phyloP scores from a whole-genome alignment of 2,888 invertebrate species.

The Merodon equestris region DNA sequence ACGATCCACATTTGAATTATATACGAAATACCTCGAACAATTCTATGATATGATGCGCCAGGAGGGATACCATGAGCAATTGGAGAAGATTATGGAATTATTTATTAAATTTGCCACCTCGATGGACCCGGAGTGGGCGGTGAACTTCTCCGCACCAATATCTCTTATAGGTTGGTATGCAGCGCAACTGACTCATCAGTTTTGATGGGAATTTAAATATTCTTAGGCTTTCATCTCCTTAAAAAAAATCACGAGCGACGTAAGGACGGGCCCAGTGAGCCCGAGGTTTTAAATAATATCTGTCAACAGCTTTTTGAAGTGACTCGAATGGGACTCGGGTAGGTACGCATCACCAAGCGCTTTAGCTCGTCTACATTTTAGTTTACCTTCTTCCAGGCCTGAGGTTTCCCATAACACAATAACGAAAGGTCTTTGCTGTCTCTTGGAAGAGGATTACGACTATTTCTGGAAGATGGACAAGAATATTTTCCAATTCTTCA shows the following conservation, averaged over 20 bases:
- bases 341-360: neutral
- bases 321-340: constrained; percentile 53
- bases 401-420: constrained; percentile 31
- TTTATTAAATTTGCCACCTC: constrained; percentile 26
- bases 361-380: neutral
- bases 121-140: constrained; percentile 30
- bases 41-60: constrained; percentile 23
- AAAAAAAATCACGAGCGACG: constrained; percentile 29
- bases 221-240: constrained; percentile 35
- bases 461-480: constrained; percentile 22
- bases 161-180: constrained; percentile 47
- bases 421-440: constrained; percentile 20
- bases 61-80: neutral
- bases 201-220: neutral
- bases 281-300: constrained; percentile 10
- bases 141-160: constrained; percentile 39
- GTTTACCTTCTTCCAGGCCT: neutral
- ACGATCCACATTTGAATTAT: neutral
- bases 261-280: neutral
- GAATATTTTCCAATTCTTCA: constrained; percentile 41
- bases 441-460: constrained; percentile 38
- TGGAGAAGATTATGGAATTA: constrained; percentile 14
- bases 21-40: constrained; percentile 8
- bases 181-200: neutral
- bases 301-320: constrained; percentile 44